A percentile compares a stretch with the other conserved stretches of the same genome.
Conservation (phyloP, 2,888 invertebrate genomes). For the Lepidocyrtoides sp. region DNA sequence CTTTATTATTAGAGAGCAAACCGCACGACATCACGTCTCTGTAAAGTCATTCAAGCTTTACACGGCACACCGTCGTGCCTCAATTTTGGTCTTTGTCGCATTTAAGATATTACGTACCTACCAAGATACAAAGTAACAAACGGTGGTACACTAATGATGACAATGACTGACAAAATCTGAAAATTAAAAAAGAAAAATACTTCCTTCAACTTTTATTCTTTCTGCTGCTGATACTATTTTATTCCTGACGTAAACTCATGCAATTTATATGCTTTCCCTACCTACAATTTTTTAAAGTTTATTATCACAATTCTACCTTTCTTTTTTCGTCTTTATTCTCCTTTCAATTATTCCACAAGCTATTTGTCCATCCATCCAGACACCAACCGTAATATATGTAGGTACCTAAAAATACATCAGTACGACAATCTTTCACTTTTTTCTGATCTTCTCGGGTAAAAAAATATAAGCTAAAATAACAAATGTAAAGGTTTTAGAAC, state of each 20-base stretch:
- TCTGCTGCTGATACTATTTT: not conserved
- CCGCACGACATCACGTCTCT: not conserved
- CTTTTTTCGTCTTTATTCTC: constrained; percentile 21
- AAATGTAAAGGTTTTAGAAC: constrained; percentile 28
- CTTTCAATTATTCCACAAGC: constrained; percentile 52
- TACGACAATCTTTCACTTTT: not conserved
- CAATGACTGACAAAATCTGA: not conserved
- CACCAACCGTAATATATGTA: not conserved
- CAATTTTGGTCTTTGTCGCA: not conserved
- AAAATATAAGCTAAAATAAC: not conserved
- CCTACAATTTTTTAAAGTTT: constrained; percentile 51
- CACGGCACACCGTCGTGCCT: not conserved
- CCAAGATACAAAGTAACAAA: not conserved
- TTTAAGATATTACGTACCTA: not conserved
- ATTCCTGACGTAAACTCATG: not conserved
- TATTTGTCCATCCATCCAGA: constrained; percentile 65
- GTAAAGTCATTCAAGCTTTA: not conserved
- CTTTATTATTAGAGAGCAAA: not conserved
- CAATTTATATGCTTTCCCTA: not conserved
- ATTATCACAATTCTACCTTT: constrained; percentile 5
- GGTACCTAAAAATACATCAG: not conserved
- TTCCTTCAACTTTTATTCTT: constrained; percentile 20
- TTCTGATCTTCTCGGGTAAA: not conserved
- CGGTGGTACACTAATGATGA: constrained; percentile 24
- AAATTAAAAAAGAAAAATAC: constrained; percentile 38